phyloP scores from a whole-genome alignment of 2,113 vertebrate species.

The Ochotona curzoniae region DNA sequence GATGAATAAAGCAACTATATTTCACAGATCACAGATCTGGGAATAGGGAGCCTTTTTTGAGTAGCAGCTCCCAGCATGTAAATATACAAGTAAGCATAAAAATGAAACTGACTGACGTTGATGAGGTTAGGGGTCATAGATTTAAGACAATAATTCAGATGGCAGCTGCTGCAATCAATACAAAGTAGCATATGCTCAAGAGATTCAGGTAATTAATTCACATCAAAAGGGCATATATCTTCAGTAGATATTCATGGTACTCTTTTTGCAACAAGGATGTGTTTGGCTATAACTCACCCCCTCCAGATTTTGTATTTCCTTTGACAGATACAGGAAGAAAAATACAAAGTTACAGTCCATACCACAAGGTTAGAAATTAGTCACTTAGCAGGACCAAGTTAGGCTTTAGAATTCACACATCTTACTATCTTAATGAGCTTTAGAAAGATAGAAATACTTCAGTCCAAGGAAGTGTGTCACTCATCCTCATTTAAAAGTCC shows the following conservation, averaged over 20 bases:
- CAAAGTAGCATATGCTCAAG: neutral
- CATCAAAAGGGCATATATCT: neutral
- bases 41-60: neutral
- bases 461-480: neutral
- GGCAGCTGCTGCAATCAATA: neutral
- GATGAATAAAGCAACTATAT: neutral
- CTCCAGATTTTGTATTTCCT: neutral
- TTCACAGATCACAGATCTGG: neutral
- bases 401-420: neutral
- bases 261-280: neutral
- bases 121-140: neutral
- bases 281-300: neutral
- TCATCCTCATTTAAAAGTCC: neutral
- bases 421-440: neutral
- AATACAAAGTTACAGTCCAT: neutral
- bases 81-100: neutral
- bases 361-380: neutral
- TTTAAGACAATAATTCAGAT: neutral
- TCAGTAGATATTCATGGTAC: neutral
- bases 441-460: neutral
- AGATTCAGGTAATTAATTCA: neutral
- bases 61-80: neutral
- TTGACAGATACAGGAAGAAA: neutral
- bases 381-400: neutral
- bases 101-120: neutral